Base-by-base conservation (phyloP, 2,888 invertebrate genomes). In the Exephanes ischioxanthus region DNA sequence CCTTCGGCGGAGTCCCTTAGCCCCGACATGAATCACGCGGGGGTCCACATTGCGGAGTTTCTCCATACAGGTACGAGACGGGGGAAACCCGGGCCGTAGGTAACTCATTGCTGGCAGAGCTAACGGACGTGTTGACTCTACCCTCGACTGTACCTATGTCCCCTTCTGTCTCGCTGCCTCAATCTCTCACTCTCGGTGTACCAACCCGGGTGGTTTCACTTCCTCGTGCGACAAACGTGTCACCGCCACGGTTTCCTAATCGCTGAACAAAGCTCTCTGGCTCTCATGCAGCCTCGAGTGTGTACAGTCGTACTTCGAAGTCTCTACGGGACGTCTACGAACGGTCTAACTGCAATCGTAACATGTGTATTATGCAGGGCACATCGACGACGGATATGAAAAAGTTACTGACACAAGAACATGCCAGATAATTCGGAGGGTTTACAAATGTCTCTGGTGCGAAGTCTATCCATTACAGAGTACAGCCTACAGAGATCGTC, bases 161-260 rank as follows among this genome's bases (percentile, higher is more conserved):
- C 68, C 68, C 70, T 70, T 75, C 82, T 58, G 78, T 81, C 71
- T 58, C 51, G 61, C 53, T 33, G 45, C 68, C 84, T 58, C 78
- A 81, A 84, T 85, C 67, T 81, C 84, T 85, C 73, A 78, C 81
- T 85, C 72, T 77, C 72, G 1, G 77, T 70, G 51, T 80, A 63
- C 53, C 80, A 48, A 53, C 63, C 71, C 63, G 55, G 67, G 63
- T 55, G 73, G 72, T 55, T 68, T 79, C 73, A 71, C 82, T 82
- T 82, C 75, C 81, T 79, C 85, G 70, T 70, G 82, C 79, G 78
- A 82, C 79, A 73, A 78, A 71, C 85, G 51, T 82, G 85, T 85
- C 82, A 85, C 82, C 71, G 75, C 78, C 85, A 85, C 58, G 55
- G 75, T 82, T 85, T 82, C 79, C 85, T 85, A 79, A 85, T 85